Base-by-base conservation (phyloP, 2,797 vertebrate genomes). In the Myripristis murdjan region DNA sequence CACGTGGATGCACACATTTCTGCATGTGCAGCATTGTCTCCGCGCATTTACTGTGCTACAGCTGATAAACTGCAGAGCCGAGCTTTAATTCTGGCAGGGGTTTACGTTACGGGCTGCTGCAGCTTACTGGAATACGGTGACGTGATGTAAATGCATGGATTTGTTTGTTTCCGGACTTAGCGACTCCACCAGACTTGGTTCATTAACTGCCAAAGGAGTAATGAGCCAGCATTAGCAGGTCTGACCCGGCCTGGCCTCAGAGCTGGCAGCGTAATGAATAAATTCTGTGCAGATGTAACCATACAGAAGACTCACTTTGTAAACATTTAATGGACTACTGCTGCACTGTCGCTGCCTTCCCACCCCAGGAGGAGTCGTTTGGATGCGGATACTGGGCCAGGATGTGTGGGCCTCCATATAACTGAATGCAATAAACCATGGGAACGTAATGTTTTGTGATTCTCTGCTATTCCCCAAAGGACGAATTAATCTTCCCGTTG, bases 201-300 rank as follows among this genome's bases (percentile, higher is more conserved):
- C 79, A 82, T 84, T 87, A 78, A 37, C 48, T 53, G 60, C 41
- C 58, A 43, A 69, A 60, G 47, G 66, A 12, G 52, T 47, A 87
- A 83, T 55, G 60, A 76, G 70, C 18, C 66, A 3, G 48, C 14
- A 3, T 58, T n/a, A 47, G 53, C 48, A 49, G 71, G 54, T 66
- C 24, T 39, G 72, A 63, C 14, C 62, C 0, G 49, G 37, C 14
- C 56, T 10, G 0, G 26, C 18, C 43, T 64, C 35, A 4, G 49
- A 64, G n/a, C 52, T 16, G 46, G 33, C n/a, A 22, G 24, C n/a
- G 51, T 33, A 39, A 16, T 7, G 8, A 47, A 18, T 24, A 37
- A 41, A 46, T n/a, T n/a, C 47, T 20, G 2, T 31, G 12, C 48
- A 47, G 44, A n/a, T 46, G 43, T 46, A 6, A 46, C 6, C 43